Evolutionary conservation across 1,140 invertebrate genomes (phyloP).

Genomic region (Chymomyza costata): DNA sequence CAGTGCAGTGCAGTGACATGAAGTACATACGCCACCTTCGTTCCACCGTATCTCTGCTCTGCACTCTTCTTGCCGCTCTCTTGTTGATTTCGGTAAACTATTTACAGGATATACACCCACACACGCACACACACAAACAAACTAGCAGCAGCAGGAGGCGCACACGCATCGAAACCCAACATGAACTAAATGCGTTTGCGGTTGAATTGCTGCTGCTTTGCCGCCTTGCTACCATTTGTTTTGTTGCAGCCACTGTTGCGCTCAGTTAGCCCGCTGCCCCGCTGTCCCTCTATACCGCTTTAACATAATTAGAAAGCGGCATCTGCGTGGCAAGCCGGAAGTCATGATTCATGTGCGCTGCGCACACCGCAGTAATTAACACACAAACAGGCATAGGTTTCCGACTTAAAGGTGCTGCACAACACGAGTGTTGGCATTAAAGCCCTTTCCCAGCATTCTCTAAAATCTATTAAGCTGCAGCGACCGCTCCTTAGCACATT

Average conservation of each 20-base stretch:
- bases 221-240: conserved; percentile 11
- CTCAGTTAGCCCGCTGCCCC: too few species aligned
- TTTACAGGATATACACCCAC: conserved; percentile 42
- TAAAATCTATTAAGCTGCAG: conserved; percentile 41
- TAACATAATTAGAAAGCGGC: conserved; percentile 65
- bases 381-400: conserved; percentile 31
- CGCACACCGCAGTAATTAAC: conserved; percentile 66
- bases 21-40: conserved; percentile 4
- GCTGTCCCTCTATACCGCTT: too few species aligned
- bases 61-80: not conserved
- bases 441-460: not conserved
- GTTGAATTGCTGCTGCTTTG: conserved; percentile 57
- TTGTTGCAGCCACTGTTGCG: conserved; percentile 16
- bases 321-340: conserved; percentile 47
- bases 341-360: conserved; percentile 62
- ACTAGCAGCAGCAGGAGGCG: not conserved
- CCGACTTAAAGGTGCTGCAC: conserved; percentile 36
- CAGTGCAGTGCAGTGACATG: conserved; percentile 37
- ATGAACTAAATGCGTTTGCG: conserved; percentile 58
- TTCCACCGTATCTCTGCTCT: not conserved
- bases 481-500: conserved; percentile 7
- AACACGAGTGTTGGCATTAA: conserved; percentile 41
- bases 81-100: conserved; percentile 49
- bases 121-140: not conserved
- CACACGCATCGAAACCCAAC: conserved; percentile 19